Evolutionary conservation across 2,888 invertebrate genomes (phyloP).

Genomic region (Leptopilina myrica): DNA sequence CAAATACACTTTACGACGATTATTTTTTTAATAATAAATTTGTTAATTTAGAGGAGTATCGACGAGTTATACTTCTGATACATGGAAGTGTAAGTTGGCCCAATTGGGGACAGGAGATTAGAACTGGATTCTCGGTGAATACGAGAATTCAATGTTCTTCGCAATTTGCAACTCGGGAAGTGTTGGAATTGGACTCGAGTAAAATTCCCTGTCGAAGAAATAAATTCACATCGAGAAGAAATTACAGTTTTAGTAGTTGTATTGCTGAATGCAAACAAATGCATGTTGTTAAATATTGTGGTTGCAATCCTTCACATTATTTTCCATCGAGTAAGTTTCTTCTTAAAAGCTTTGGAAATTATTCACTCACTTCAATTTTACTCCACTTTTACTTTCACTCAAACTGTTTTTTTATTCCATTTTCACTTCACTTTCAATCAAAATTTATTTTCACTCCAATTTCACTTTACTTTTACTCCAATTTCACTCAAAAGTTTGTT

Average conservation of each 20-base stretch:
- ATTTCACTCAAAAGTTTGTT: too few relatives aligned
- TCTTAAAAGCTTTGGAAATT: too few relatives aligned
- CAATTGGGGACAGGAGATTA: neutral
- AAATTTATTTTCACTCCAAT: too few relatives aligned
- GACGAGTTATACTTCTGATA: neutral
- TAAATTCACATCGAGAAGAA: constrained; percentile 40
- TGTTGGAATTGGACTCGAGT: constrained; percentile 51
- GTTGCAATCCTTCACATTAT: constrained; percentile 65
- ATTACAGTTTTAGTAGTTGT: constrained; percentile 62
- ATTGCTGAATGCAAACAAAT: constrained; percentile 60
- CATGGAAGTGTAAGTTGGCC: neutral
- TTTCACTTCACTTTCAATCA: too few relatives aligned
- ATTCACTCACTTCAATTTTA: too few relatives aligned
- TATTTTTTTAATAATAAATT: too few relatives aligned
- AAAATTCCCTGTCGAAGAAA: constrained; percentile 57
- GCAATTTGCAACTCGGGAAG: constrained; percentile 54
- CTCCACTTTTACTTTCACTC: too few relatives aligned
- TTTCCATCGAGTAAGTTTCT: constrained; percentile 26
- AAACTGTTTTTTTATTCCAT: too few relatives aligned
- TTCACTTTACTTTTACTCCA: too few relatives aligned
- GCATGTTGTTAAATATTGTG: constrained; percentile 60
- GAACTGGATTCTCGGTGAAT: constrained; percentile 25
- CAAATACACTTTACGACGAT: neutral
- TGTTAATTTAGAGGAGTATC: too few relatives aligned
- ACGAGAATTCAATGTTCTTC: constrained; percentile 63